These are phyloP conservation scores for Acomys russatus DNA, from an alignment of 2,797 vertebrate genomes.

Conservation along the genomic window DNA sequence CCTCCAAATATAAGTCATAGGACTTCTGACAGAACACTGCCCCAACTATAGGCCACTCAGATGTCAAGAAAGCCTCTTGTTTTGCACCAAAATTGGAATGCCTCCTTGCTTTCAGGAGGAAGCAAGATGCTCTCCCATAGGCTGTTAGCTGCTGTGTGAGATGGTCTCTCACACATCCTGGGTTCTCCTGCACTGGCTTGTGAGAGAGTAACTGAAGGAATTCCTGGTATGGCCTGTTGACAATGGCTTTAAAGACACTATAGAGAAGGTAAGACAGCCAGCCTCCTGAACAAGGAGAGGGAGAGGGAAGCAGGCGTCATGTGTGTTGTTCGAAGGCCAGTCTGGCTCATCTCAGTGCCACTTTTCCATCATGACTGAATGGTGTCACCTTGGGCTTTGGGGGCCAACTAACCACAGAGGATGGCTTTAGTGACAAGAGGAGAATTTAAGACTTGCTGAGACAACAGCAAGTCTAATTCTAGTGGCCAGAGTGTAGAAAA, in stretches of 20 bases:
- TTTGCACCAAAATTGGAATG: slow-evolving; percentile 8
- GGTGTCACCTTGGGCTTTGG: not conserved
- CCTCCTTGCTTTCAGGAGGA: not conserved
- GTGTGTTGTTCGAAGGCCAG: not conserved
- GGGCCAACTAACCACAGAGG: not conserved
- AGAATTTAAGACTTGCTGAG: not conserved
- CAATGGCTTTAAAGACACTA: not conserved
- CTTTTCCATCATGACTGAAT: not conserved
- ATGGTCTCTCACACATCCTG: not conserved
- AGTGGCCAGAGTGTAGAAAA: slow-evolving; percentile 30
- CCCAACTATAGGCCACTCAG: not conserved
- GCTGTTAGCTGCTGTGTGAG: not conserved
- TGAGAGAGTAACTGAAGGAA: not conserved
- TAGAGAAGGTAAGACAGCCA: not conserved
- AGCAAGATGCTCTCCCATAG: too few relatives aligned
- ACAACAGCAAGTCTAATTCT: not conserved
- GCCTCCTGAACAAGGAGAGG: not conserved
- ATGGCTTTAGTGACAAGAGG: not conserved
- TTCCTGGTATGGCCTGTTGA: not conserved
- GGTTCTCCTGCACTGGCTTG: not conserved
- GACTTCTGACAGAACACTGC: not conserved
- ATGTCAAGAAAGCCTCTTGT: not conserved
- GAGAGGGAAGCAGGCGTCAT: not conserved
- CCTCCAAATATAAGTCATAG: not conserved
- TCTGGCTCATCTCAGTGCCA: not conserved